Evolutionary conservation across 2,113 vertebrate genomes (phyloP), one percentile per base, ranked within the genome.

Genomic region (Ranitomeya imitator): DNA sequence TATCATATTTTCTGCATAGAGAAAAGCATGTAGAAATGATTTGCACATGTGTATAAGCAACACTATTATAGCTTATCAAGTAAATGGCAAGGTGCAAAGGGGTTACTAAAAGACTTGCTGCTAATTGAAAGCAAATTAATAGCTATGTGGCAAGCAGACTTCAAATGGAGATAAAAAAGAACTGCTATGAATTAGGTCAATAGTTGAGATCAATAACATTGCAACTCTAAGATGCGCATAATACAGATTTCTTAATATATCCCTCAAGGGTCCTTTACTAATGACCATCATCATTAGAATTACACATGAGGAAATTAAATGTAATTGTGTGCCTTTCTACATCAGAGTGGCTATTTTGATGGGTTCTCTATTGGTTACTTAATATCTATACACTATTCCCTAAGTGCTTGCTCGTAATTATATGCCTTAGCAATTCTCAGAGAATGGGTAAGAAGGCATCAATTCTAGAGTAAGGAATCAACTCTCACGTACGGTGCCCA

Each of bases 21-120:
- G 16, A 51, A 45, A 52, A 31, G n/a, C 12, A 83, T 0, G 1
- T 6, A 83, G 19, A 67, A 71, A 52, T 15, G 18, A 76, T 83
- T 52, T 23, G 73, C 73, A 85, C 26, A 52, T 13, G 80, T 79
- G 14, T 61, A 63, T 3, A 0, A 3, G 86, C 86, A 55, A 90
- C 67, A 82, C 89, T 57, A 37, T 61, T 26, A n/a, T 6, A 74
- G 86, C 80, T 91, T 87, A 91, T 90, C 90, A 91, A 89, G 90
- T 91, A 82, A 87, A 91, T 90, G 87, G 76, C 7, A 79, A 85
- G 65, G 63, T 78, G 69, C 54, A 21, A 65, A 80, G 2, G 21
- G 0, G 85, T 82, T 89, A 81, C 78, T 89, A 87, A 57, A 55
- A 80, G 79, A 86, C 86, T 90, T 90, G 31, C 26, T 89, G 83